A percentile compares a stretch with the other conserved stretches of the same genome.
Evolutionary conservation across 1,140 invertebrate genomes (phyloP).

Genomic region (Bombus sibiricus): DNA sequence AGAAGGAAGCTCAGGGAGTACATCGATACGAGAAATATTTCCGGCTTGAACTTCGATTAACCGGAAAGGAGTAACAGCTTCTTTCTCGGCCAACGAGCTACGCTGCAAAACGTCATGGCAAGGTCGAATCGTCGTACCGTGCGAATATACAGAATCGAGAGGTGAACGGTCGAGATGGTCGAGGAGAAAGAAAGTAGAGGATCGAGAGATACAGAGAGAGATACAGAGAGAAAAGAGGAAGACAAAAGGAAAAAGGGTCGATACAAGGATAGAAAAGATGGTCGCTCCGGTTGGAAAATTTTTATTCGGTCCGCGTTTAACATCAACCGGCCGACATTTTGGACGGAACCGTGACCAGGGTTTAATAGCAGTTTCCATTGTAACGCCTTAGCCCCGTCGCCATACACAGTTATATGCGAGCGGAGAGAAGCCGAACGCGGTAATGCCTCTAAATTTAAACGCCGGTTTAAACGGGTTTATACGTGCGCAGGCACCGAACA

Average conservation of each 20-base stretch:
- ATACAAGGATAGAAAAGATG: slow-evolving; percentile 50
- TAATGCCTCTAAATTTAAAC: slow-evolving; percentile 67
- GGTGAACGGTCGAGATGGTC: no score
- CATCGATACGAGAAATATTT: slow-evolving; percentile 7
- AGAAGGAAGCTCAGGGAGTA: no score
- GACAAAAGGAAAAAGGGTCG: neutral
- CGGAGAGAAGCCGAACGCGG: slow-evolving; percentile 32
- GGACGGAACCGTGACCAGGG: slow-evolving; percentile 64
- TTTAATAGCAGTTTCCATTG: slow-evolving; percentile 66
- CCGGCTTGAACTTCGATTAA: neutral
- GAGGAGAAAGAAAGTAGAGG: no score
- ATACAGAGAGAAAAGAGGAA: neutral
- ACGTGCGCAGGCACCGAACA: no score
- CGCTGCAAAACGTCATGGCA: neutral
- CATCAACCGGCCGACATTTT: slow-evolving; percentile 66
- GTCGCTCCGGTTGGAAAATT: slow-evolving; percentile 44
- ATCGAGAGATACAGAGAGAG: neutral
- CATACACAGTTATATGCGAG: slow-evolving; percentile 51
- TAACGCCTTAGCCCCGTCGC: slow-evolving; percentile 60
- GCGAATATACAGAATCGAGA: no score
- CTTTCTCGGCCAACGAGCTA: neutral
- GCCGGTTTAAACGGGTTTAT: slow-evolving; percentile 36
- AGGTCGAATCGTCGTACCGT: no score
- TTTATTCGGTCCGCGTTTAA: slow-evolving; percentile 66
- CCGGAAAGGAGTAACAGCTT: neutral